Evolutionary conservation across 2,797 vertebrate genomes (phyloP).

Genomic region (Brachyalestes nurse): DNA sequence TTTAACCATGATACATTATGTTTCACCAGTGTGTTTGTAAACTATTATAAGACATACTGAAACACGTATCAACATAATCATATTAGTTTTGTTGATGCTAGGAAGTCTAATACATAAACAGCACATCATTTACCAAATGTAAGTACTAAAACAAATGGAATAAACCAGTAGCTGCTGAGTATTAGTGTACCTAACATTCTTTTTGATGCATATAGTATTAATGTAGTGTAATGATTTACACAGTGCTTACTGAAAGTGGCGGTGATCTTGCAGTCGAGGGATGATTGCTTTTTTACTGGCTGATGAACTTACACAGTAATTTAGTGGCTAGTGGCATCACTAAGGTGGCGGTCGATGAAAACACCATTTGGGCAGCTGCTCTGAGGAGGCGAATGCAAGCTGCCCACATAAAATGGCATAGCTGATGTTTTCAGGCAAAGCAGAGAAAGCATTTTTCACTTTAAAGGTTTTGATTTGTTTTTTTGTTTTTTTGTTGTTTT

Average conservation of each 20-base stretch:
- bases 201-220: not conserved
- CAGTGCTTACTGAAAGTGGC: not conserved
- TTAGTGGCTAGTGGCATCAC: conserved; percentile 60
- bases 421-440: conserved; percentile 54
- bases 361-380: conserved; percentile 40
- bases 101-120: too few species aligned
- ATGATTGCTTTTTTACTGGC: conserved; percentile 48
- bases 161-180: not conserved
- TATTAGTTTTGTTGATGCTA: too few species aligned
- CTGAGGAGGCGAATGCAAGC: not conserved
- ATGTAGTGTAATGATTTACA: not conserved
- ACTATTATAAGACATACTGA: too few species aligned
- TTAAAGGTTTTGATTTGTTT: conserved; percentile 13
- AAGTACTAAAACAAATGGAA: not conserved
- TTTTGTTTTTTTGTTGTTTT: not conserved
- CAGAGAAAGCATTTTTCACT: conserved; percentile 34
- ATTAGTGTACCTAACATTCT: not conserved
- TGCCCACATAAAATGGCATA: conserved; percentile 15
- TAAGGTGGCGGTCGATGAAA: conserved; percentile 68
- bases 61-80: too few species aligned
- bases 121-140: not conserved
- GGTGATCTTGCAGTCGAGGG: conserved; percentile 31
- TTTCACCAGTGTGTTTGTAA: too few species aligned
- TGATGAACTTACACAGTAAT: conserved; percentile 67
- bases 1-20: too few species aligned